phyloP scores from a whole-genome alignment of 2,888 invertebrate species.

The Drosophila multiciliata region DNA sequence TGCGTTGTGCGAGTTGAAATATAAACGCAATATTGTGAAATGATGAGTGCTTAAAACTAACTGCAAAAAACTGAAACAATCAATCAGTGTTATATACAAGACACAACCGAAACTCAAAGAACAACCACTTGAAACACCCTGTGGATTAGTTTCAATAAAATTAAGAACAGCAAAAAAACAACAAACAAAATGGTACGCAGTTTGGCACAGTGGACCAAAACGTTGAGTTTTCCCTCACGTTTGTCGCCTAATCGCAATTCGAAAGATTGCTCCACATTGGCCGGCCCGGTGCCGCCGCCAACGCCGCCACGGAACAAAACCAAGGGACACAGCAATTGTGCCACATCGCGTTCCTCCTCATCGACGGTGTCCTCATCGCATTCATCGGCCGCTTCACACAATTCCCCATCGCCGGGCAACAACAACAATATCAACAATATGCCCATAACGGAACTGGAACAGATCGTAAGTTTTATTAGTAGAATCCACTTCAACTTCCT shows the following conservation, averaged over 20 bases:
- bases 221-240: conserved; percentile 94
- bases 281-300: conserved; percentile 85
- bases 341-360: conserved; percentile 86
- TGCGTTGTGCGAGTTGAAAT: conserved; percentile 65
- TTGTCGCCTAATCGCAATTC: conserved; percentile 92
- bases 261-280: conserved; percentile 87
- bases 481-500: conserved; percentile 50
- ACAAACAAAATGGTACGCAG: conserved; percentile 91
- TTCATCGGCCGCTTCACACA: conserved; percentile 73
- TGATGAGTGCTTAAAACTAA: conserved; percentile 51
- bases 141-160: conserved; percentile 61
- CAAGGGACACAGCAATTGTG: conserved; percentile 85
- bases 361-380: conserved; percentile 83
- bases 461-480: conserved; percentile 87
- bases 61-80: conserved; percentile 36
- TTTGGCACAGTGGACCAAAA: conserved; percentile 96
- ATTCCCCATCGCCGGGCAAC: conserved; percentile 84
- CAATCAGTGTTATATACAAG: conserved; percentile 31
- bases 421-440: conserved; percentile 85
- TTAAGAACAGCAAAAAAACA: conserved; percentile 7
- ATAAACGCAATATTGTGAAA: conserved; percentile 54
- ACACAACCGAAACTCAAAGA: conserved; percentile 6
- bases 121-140: conserved; percentile 59
- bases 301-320: conserved; percentile 88
- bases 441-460: conserved; percentile 89